phyloP scores from a whole-genome alignment of 2,113 vertebrate species.

The Chitala chitala region DNA sequence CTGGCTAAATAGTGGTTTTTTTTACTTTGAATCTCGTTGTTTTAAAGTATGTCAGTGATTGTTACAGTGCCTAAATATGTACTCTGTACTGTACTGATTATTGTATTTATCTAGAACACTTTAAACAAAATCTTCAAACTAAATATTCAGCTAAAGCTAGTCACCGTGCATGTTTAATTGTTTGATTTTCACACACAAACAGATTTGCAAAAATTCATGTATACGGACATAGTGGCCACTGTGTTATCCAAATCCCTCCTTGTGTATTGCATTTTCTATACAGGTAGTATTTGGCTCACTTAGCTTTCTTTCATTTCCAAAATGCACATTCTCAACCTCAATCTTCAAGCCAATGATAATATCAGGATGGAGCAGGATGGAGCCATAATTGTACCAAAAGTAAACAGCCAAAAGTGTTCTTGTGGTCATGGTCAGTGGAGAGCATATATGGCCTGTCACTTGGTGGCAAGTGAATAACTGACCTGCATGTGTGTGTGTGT shows the following conservation, averaged over 20 bases:
- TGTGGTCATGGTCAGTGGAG: neutral
- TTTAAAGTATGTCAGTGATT: too few relatives aligned
- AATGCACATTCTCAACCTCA: neutral
- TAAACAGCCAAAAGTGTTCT: neutral
- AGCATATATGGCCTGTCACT: neutral
- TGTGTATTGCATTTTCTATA: slow-evolving; percentile 9
- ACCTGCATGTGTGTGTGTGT: neutral
- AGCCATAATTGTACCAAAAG: neutral
- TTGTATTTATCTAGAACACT: too few relatives aligned
- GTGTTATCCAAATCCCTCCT: neutral
- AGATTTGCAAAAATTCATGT: too few relatives aligned
- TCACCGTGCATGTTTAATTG: too few relatives aligned
- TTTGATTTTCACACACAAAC: too few relatives aligned
- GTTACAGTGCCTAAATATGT: too few relatives aligned
- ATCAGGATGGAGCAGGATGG: neutral
- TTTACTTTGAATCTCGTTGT: too few relatives aligned
- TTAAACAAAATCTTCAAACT: too few relatives aligned
- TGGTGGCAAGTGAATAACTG: neutral
- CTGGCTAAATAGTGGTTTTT: too few relatives aligned
- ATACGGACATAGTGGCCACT: too few relatives aligned
- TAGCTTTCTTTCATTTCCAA: neutral
- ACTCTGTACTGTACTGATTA: too few relatives aligned
- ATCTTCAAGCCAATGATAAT: neutral
- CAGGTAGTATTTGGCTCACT: neutral
- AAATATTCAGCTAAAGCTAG: too few relatives aligned